Base-by-base conservation (phyloP, 2,888 invertebrate species). In the Allacma fusca region DNA sequence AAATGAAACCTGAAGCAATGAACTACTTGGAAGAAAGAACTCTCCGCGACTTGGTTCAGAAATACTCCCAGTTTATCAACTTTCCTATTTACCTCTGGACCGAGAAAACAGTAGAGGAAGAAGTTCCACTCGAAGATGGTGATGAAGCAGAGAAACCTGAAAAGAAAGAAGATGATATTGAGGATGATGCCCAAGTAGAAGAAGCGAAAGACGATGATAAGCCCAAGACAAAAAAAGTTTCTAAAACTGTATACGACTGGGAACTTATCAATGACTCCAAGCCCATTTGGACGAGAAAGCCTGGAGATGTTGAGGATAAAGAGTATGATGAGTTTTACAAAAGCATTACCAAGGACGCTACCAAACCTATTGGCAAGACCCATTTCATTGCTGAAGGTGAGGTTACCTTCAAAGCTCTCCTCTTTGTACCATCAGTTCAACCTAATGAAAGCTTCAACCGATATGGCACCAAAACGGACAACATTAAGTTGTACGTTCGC, bases 361-460 rank as follows among this genome's bases (percentile, higher is more conserved):
- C 92, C 78, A 92, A 93, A 73, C 96, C 97, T 13, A 87, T 98
- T 69, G 91, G 94, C 1, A 93, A 93, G 86, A 93, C 94, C 5
- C 99, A 99, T 88, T 99, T 99, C 88, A 91, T 96, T 80, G 99
- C 99, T 28, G 99, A 99, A 88, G 99, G 99, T 81, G 99, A 99
- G 89, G 98, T 99, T 9, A 96, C 97, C 9, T 99, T 99, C 90
- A 98, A 97, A 87, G 94, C 98, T 78, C 91, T 99, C 82, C 89
- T 99, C 80, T 99, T 93, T 88, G 92, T 99, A 81, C 98, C 98
- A 65, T 92, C 92, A 87, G 91, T 91, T 44, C 94, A 97, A 86
- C 97, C 98, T 0, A 90, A 92, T 13, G 98, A 99, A 87, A 93
- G 93, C 85, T 98, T 99, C 90, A 96, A 96, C 88, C 92, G 92